Evolutionary conservation across 1,140 invertebrate species (phyloP).

Genomic region (Ctenoplectra terminalis): DNA sequence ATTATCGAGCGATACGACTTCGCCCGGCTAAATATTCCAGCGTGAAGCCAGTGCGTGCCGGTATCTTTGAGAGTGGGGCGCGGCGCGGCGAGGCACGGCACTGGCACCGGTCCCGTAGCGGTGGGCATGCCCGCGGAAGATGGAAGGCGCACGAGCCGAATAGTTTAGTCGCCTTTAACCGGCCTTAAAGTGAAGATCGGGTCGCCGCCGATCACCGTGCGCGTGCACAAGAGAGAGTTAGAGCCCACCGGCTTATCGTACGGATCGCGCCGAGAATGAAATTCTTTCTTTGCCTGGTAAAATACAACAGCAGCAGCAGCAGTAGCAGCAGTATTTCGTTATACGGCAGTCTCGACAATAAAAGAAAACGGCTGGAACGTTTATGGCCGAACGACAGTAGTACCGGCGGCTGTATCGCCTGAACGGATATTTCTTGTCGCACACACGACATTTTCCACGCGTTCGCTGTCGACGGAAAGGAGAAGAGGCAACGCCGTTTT

Average conservation of each 20-base stretch:
- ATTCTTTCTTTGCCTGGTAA: constrained; percentile 55
- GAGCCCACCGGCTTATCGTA: constrained; percentile 50
- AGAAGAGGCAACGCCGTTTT: not conserved
- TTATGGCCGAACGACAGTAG: constrained; percentile 43
- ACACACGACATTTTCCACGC: not conserved
- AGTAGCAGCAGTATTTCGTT: constrained; percentile 21
- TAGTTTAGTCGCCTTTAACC: constrained; percentile 61
- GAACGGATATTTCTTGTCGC: constrained; percentile 19
- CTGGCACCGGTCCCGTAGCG: constrained; percentile 48
- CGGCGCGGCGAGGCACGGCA: not conserved
- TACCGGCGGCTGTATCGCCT: constrained; percentile 39
- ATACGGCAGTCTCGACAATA: constrained; percentile 13
- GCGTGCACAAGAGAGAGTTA: constrained; percentile 37
- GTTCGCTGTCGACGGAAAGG: not conserved
- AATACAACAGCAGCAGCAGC: constrained; percentile 51
- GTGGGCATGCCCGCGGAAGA: constrained; percentile 54
- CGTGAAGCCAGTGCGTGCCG: not conserved
- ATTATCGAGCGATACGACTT: constrained; percentile 37
- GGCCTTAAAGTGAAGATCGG: constrained; percentile 57
- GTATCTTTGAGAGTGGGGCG: not conserved
- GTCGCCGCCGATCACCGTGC: constrained; percentile 46
- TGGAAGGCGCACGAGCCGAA: constrained; percentile 49
- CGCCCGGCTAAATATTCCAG: not conserved
- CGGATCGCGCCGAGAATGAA: constrained; percentile 67
- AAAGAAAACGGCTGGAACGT: constrained; percentile 51